Evolutionary conservation across 2,888 invertebrate genomes (phyloP).

Genomic region (Volucella zonaria): DNA sequence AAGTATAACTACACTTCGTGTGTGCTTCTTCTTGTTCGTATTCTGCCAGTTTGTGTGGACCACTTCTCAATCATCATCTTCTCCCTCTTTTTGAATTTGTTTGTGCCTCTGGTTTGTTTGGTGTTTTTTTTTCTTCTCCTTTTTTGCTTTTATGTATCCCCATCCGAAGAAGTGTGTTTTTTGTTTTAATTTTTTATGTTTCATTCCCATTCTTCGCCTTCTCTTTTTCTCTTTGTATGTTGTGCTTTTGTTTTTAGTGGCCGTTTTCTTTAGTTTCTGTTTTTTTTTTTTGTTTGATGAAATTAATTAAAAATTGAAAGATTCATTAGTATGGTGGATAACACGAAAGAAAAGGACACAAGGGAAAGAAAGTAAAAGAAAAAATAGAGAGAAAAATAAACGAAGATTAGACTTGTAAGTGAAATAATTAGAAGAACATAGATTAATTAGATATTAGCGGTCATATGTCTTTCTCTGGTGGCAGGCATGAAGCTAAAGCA

Average conservation of each 20-base stretch:
- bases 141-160: slow-evolving; percentile 11
- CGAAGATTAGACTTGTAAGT: slow-evolving; percentile 71
- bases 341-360: slow-evolving; percentile 18
- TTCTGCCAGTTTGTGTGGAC: slow-evolving; percentile 42
- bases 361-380: slow-evolving; percentile 6
- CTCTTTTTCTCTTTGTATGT: slow-evolving; percentile 9
- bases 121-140: slow-evolving; percentile 13
- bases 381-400: slow-evolving; percentile 44
- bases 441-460: slow-evolving; percentile 73
- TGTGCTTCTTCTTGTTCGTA: slow-evolving; percentile 21
- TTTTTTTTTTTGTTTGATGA: slow-evolving; percentile 46
- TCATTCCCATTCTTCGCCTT: slow-evolving; percentile 8
- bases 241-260: slow-evolving; percentile 43
- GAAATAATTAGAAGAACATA: slow-evolving; percentile 74
- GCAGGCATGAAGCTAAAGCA: slow-evolving; percentile 29
- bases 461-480: slow-evolving; percentile 64
- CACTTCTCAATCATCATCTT: slow-evolving; percentile 71
- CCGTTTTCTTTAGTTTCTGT: slow-evolving; percentile 42
- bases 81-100: slow-evolving; percentile 51
- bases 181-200: slow-evolving; percentile 5
- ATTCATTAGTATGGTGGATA: slow-evolving; percentile 22
- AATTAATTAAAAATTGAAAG: slow-evolving; percentile 73
- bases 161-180: slow-evolving; percentile 1
- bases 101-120: slow-evolving; percentile 65
- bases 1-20: slow-evolving; percentile 45